Base-by-base conservation (phyloP, 1,140 invertebrate species). In the Diploscapter pachys region DNA sequence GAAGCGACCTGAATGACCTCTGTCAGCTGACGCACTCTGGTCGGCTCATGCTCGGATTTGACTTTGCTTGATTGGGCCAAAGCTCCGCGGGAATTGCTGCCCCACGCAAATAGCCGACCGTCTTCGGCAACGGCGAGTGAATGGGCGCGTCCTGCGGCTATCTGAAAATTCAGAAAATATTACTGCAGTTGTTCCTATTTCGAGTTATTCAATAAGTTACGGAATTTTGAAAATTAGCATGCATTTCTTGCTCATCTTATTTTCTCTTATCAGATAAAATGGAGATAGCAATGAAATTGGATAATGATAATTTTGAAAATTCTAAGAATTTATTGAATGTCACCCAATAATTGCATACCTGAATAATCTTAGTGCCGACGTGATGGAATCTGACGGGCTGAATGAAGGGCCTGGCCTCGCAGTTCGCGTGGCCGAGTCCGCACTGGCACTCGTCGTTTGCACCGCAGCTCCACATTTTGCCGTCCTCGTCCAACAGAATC, bases 371-470 rank as follows among this genome's bases (percentile, higher is more conserved):
- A 54, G 70, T 76, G 2, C 76, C 75, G 69, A 67, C 74, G 56
- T 73, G 31, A 31, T 31, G 62, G 50, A 67, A 67, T 4, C 53
- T 53, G 31, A 81, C 72, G 5, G 76, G 72, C 63, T 79, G 78
- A 63, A 75, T 82, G 4, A 71, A 70, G 52, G 78, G 80, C 11
- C 61, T 79, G 8, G 71, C 73, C 2, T 74, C 31, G 2, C 53
- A 4, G 11, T 78, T 61, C 13, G 56, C 13, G 51, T 65, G 31
- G 48, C 69, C 76, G 31, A 90, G 89, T 89, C 94, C 94, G 63
- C 97, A 87, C 85, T 96, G 94, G 5, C 93, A 92, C 82, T 90
- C 90, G 80, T 94, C 92, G 88, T 96, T 96, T 82, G 89, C 92
- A 2, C 94, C 95, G 87, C 92, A 93, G 0, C 92, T 91, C 87